Conservation (phyloP, 2,797 vertebrate species). For the Chelon auratus region DNA sequence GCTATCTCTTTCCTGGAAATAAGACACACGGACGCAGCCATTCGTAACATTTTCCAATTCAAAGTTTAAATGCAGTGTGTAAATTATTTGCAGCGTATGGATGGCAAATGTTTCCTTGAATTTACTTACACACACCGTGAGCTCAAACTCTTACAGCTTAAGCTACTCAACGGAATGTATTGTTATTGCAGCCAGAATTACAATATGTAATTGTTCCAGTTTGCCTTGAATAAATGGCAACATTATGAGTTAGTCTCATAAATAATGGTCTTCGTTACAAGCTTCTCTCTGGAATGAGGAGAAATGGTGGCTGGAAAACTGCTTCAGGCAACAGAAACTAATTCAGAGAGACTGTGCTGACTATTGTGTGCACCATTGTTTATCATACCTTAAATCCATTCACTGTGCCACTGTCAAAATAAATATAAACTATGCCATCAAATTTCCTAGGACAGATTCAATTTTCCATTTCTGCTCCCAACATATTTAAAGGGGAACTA, state of each 20-base stretch:
- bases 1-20: conserved; percentile 91
- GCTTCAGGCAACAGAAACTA: not conserved
- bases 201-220: not conserved
- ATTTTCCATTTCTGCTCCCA: no score
- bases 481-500: no score
- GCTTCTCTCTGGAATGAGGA: not conserved
- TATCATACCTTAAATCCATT: not conserved
- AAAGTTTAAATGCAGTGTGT: not conserved
- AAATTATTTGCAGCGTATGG: not conserved
- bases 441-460: no score
- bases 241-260: not conserved
- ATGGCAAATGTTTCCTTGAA: not conserved
- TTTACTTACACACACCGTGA: not conserved
- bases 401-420: not conserved
- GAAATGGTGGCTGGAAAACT: not conserved
- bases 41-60: not conserved
- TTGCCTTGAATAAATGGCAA: not conserved
- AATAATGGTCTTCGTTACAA: not conserved
- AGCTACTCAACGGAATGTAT: not conserved
- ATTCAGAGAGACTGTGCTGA: not conserved
- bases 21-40: conserved; percentile 19
- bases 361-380: not conserved
- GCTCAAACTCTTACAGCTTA: not conserved
- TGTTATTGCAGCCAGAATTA: not conserved
- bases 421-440: not conserved